phyloP scores from a whole-genome alignment of 2,797 vertebrate species.

The Anniella stebbinsi region DNA sequence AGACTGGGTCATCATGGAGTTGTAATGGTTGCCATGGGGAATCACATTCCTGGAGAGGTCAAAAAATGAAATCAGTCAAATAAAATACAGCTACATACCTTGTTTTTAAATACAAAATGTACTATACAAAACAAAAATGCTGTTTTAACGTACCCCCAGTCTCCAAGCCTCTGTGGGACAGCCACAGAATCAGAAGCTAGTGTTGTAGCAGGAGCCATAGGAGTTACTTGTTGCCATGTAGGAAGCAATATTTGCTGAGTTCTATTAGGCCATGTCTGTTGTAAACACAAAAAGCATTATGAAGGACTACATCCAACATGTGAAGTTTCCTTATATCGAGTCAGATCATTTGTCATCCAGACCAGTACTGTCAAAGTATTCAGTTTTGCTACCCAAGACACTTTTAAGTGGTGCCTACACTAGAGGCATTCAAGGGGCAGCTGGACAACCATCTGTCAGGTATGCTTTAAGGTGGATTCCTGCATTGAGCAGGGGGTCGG shows the following conservation, averaged over 20 bases:
- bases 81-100: accelerated
- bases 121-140: neutral
- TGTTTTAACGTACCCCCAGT: constrained; percentile 91
- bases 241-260: constrained; percentile 95
- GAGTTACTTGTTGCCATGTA: constrained; percentile 94
- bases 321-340: neutral
- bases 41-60: constrained; percentile 89
- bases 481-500: no score
- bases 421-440: no score
- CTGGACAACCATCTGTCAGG: no score
- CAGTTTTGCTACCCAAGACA: neutral
- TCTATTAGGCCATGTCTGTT: constrained; percentile 92
- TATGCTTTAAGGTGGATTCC: no score
- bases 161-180: constrained; percentile 93
- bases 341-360: neutral
- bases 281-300: constrained; percentile 30
- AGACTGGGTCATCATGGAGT: constrained; percentile 92
- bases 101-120: neutral
- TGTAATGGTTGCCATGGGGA: constrained; percentile 95
- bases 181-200: constrained; percentile 92
- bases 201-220: constrained; percentile 87
- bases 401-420: neutral
- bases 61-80: constrained; percentile 35
- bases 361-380: neutral
- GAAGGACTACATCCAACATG: neutral